Evolutionary conservation across 1,140 invertebrate species (phyloP), one percentile per base, ranked within the genome.

Genomic region (Drosophila nikananu): DNA sequence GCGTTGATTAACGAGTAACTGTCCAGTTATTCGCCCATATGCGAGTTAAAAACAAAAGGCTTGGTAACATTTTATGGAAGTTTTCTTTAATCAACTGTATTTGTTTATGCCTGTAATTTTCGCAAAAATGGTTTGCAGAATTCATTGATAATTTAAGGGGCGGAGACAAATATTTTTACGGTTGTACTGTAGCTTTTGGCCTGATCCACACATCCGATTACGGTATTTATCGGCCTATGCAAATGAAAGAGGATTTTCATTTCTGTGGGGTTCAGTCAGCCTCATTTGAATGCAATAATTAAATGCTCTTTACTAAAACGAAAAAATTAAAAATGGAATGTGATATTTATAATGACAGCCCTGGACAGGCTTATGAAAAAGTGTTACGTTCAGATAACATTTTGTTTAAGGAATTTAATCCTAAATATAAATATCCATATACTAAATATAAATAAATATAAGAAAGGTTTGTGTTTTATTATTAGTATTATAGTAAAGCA

Each of bases 211-310:
- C 57, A 63, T 37, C 37, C 55, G 75, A 77, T 77, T 68, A 77
- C 41, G 51, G 55, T 77, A 77, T 77, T 77, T 70, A 78, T 77
- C 74, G 63, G 55, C 55, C 64, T 68, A 77, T 83, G 64, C 60
- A 83, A 80, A 57, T 67, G 37, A 62, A 63, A 12, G 27, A n/a
- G 42, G 19, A 77, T 60, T 46, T 30, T 39, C 15, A 44, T 54
- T 27, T 27, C 1, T 27, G 27, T 27, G 27, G 27, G 6, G 27
- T 27, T 77, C 76, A 77, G 74, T 66, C 57, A 19, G 23, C 23
- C 64, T 58, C 39, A 72, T 77, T 86, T 65, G 15, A 62, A 49
- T 81, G 39, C 23, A 81, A 68, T 75, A 86, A 79, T 79, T 79
- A 71, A 78, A 77, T 68, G 63, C 37, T 42, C 23, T 77, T 77